These are phyloP conservation scores for Helicoverpa assulta DNA, from an alignment of 2,888 invertebrate species.

Conservation along the genomic window DNA sequence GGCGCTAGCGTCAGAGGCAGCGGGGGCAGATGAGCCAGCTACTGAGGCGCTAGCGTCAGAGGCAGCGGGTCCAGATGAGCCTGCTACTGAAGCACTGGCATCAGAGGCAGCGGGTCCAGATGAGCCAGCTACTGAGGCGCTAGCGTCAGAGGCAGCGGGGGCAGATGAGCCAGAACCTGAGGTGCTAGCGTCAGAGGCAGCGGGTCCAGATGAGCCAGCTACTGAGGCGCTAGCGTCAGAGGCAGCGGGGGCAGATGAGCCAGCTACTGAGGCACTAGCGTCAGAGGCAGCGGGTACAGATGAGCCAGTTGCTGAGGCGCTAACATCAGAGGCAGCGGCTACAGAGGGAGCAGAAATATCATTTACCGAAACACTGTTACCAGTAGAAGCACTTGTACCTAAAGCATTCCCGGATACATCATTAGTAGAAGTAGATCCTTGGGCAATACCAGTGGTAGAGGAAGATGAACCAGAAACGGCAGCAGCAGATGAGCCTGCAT, in stretches of 20 bases:
- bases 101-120: conserved; percentile 5
- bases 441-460: neutral
- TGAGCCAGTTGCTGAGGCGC: neutral
- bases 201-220: neutral
- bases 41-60: neutral
- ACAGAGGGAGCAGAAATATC: neutral
- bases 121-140: neutral
- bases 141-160: neutral
- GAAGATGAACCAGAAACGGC: conserved; percentile 5
- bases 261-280: neutral
- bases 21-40: conserved; percentile 16
- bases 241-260: neutral
- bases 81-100: neutral
- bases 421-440: neutral
- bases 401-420: neutral
- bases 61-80: conserved; percentile 12
- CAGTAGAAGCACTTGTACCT: neutral
- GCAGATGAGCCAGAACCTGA: neutral
- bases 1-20: neutral
- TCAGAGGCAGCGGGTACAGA: conserved; percentile 1
- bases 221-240: neutral
- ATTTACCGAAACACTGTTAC: neutral
- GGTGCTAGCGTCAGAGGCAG: neutral
- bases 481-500: neutral
- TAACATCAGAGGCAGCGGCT: neutral